Evolutionary conservation across 1,140 invertebrate genomes (phyloP), one percentile per base, ranked within the genome.

Genomic region (Pogonomyrmex californicus): DNA sequence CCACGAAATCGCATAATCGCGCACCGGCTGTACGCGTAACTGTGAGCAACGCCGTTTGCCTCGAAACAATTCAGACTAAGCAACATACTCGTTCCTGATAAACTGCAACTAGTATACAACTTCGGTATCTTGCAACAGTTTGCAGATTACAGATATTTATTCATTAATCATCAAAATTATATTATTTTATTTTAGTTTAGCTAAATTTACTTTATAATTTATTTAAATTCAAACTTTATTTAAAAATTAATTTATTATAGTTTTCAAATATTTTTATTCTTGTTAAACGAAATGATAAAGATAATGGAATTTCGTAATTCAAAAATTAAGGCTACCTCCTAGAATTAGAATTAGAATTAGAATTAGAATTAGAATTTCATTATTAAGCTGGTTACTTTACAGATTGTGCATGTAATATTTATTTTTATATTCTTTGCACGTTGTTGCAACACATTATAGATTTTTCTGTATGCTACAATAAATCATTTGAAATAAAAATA

Each of bases 61-160:
- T 38, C 54, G 68, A 83, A 83, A 83, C 68, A 83, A 83, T 83
- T 83, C 79, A 73, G 30, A 83, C 79, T 73, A 83, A 83, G 49
- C 68, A 83, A 83, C 68, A 38, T 73, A 82, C 54, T 83, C 54
- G 54, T 38, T 83, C 30, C 56, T 10, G 54, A 83, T 83, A 75
- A 83, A 83, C 68, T 83, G 41, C 54, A 44, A 47, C 79, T 41
- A 38, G 30, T 70, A 81, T 38, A 33, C 51, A 81, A 71, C 41
- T 83, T 12, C n/a, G 6, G 51, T 83, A 83, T 83, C 79, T 60
- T 75, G 79, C 51, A 23, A 44, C 17, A 60, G 30, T 60, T 58
- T 75, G 44, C 56, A 30, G 36, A 75, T 75, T 54, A 10, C 65
- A 33, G n/a, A 75, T 41, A 83, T 83, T 83, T 58, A 38, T 83